Evolutionary conservation across 1,140 invertebrate genomes (phyloP), one percentile per base, ranked within the genome.

Genomic region (Dreissena polymorpha): DNA sequence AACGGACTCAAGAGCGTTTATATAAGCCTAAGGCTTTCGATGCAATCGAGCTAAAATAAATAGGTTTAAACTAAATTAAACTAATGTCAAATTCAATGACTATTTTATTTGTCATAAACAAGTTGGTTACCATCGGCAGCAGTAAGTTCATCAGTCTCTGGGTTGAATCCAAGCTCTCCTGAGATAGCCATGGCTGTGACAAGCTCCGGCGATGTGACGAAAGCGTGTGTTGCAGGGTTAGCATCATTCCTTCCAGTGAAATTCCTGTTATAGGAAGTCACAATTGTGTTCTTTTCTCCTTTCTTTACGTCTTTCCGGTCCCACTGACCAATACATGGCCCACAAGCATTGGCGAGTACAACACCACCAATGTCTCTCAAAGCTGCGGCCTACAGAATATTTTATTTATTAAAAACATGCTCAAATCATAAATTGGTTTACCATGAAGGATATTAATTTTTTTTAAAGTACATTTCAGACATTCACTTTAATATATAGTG

Each of bases 321-420:
- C 99, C 99, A 99, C 92, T 99, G 99, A 80, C 99, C 98, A 93
- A 99, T 99, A 94, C 99, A 99, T 10, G 99, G 99, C 7, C 99
- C 99, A 93, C 99, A 99, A 27, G 99, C 99, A 93, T 99, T 99
- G 1, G 99, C 99, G 84, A 99, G 94, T 2, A 99, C 98, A 80
- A 95, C 94, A 53, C 96, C 97, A 63, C 96, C 96, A 89, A 97
- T 96, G 10, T 96, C 94, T 23, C 95, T 91, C 25, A 97, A 93
- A 23, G 93, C 94, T 90, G 95, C 86, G 27, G 96, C 95, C 94
- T 95, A 85, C 8, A 88, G 90, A 75, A 23, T 71, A n/a, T n/a
- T n/a, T 63, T n/a, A 63, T 39, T 39, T 39, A 39, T 39, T 39
- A 8, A 2, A 39, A 39, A 39, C n/a, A 39, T 39, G 39, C 39